These are phyloP conservation scores for Cryptocephalus moraei DNA, from an alignment of 2,888 invertebrate species.

Conservation along the genomic window DNA sequence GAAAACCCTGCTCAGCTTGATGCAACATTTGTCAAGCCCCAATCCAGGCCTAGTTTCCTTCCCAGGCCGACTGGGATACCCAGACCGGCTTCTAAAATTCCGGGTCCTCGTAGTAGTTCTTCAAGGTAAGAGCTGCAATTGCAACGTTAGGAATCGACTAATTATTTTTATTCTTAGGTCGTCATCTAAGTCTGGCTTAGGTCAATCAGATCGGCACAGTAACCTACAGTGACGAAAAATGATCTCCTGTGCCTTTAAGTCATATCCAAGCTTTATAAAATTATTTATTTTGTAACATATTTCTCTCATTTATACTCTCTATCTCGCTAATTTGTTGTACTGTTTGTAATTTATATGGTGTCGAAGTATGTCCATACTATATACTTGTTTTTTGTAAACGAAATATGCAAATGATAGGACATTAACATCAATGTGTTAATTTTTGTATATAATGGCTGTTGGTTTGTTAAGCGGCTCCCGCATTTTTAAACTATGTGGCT, in stretches of 20 bases:
- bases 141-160: too few species aligned
- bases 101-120: constrained; percentile 25
- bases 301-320: constrained; percentile 5
- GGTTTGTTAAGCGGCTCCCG: too few species aligned
- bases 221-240: constrained; percentile 4
- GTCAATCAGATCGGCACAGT: constrained; percentile 7
- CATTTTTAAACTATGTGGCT: too few species aligned
- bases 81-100: constrained; percentile 33
- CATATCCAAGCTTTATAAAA: constrained; percentile 5
- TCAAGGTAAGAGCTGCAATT: constrained; percentile 13
- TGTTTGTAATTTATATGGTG: constrained; percentile 9
- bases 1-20: constrained; percentile 10
- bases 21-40: constrained; percentile 20
- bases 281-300: constrained; percentile 10
- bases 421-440: too few species aligned
- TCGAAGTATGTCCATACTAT: background rate
- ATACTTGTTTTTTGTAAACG: too few species aligned
- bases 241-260: constrained; percentile 11
- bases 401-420: background rate
- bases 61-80: constrained; percentile 34
- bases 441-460: too few species aligned
- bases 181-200: constrained; percentile 7
- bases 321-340: background rate
- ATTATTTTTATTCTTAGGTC: background rate
- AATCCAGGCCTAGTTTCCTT: constrained; percentile 27